Evolutionary conservation across 2,797 vertebrate genomes (phyloP).

Genomic region (Spheniscus humboldti): DNA sequence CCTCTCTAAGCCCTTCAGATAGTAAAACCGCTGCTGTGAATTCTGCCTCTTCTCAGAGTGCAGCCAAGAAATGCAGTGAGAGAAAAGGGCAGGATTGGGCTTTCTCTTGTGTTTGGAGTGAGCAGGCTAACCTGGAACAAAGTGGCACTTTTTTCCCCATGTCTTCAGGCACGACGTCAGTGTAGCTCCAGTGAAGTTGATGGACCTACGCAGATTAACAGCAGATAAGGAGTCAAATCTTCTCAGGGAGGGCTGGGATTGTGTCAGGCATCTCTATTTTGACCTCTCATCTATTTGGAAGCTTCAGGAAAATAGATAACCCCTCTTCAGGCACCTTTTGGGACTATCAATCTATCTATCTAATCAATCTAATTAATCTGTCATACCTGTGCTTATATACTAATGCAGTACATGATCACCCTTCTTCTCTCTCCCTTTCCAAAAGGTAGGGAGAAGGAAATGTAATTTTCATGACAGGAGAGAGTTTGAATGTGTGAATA

Average conservation of each 20-base stretch:
- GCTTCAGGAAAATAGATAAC: not conserved
- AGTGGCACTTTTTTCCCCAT: not conserved
- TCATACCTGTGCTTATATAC: not conserved
- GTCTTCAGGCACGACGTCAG: not conserved
- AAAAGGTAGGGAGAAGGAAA: conserved; percentile 5
- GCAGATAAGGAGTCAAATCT: not conserved
- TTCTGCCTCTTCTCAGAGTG: not conserved
- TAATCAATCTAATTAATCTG: not conserved
- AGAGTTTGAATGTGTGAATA: not conserved
- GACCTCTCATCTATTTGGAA: not conserved
- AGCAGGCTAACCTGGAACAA: not conserved
- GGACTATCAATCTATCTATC: not conserved
- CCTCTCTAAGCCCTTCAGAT: conserved; percentile 37
- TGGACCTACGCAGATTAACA: not conserved
- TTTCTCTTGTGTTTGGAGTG: not conserved
- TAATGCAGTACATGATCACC: not conserved
- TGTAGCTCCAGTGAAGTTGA: not conserved
- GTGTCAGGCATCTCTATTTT: not conserved
- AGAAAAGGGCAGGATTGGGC: not conserved
- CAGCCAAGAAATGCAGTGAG: not conserved
- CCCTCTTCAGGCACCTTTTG: not conserved
- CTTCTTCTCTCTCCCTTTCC: not conserved
- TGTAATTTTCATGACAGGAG: not conserved
- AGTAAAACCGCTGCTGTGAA: conserved; percentile 36
- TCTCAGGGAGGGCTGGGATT: not conserved